Percentiles rank a stretch among this genome's conserved stretches.
Evolutionary conservation across 92 coral and sea anemone genomes (phyloP).

Genomic region (Nematostella vectensis): DNA sequence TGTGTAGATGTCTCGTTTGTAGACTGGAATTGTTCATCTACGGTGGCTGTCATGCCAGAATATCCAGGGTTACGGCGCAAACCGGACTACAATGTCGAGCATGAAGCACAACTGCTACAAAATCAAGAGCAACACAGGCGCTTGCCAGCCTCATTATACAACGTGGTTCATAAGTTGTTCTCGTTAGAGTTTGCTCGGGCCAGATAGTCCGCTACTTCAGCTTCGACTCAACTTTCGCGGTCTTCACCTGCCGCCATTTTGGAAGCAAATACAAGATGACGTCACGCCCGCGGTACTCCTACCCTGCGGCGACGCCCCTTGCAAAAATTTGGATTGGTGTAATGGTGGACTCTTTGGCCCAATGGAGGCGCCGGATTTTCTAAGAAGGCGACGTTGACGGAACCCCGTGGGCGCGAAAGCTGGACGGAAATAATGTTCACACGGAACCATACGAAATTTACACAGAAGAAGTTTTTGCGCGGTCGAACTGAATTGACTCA

Average conservation of each 20-base stretch:
- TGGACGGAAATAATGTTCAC: no score
- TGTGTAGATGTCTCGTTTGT: slow-evolving; percentile 32
- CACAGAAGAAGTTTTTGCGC: no score
- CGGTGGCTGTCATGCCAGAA: slow-evolving; percentile 77
- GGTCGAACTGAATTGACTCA: no score
- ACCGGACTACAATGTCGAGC: slow-evolving; percentile 21
- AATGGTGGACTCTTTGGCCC: not conserved
- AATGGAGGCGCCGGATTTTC: no score
- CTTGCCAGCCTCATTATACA: slow-evolving; percentile 24
- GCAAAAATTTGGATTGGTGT: slow-evolving; percentile 3
- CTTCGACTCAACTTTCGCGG: slow-evolving; percentile 4
- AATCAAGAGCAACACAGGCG: slow-evolving; percentile 6
- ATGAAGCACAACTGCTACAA: slow-evolving; percentile 14
- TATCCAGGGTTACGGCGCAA: slow-evolving; percentile 43
- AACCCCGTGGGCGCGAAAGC: no score
- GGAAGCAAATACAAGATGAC: slow-evolving; percentile 30
- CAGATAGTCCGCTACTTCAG: not conserved
- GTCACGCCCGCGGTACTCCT: slow-evolving; percentile 41
- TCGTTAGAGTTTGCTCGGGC: not conserved
- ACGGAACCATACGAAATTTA: no score
- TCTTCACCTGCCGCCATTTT: slow-evolving; percentile 43
- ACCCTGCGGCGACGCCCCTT: slow-evolving; percentile 43
- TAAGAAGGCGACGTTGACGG: no score
- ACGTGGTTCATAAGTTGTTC: slow-evolving; percentile 12
- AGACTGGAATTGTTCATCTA: slow-evolving; percentile 26